These are phyloP conservation scores for Stenopsyche tienmushanensis DNA, from an alignment of 1,140 invertebrate genomes.

Conservation along the genomic window DNA sequence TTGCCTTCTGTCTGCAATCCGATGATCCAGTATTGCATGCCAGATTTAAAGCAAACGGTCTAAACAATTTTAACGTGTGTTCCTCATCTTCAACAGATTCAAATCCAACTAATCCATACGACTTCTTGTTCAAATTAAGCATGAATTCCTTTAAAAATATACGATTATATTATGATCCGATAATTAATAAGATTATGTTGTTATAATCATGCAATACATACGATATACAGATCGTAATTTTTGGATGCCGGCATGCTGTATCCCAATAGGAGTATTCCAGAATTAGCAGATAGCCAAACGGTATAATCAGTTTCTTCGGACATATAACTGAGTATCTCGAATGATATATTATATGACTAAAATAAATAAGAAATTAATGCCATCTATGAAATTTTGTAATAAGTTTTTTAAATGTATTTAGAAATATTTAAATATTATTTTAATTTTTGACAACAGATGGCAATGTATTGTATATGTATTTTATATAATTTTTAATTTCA, in stretches of 20 bases:
- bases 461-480: too few relatives aligned
- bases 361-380: conserved; percentile 22
- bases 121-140: neutral
- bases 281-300: conserved; percentile 59
- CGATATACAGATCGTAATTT: conserved; percentile 15
- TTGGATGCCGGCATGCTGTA: conserved; percentile 44
- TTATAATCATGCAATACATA: conserved; percentile 4
- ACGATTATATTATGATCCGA: neutral
- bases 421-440: conserved; percentile 3
- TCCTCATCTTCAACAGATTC: conserved; percentile 6
- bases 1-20: neutral
- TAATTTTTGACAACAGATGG: too few relatives aligned
- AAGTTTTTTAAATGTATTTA: conserved; percentile 16
- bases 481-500: neutral
- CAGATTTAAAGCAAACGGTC: neutral
- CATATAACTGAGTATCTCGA: conserved; percentile 59
- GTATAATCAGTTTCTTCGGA: conserved; percentile 60
- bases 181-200: neutral
- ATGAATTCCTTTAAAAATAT: conserved; percentile 7
- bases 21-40: neutral
- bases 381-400: too few relatives aligned
- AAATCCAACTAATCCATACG: neutral
- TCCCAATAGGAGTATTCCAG: conserved; percentile 47
- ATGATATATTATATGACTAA: conserved; percentile 48
- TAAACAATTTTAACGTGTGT: conserved; percentile 8